Evolutionary conservation across 2,113 vertebrate species (phyloP).

Genomic region (Theropithecus gelada): DNA sequence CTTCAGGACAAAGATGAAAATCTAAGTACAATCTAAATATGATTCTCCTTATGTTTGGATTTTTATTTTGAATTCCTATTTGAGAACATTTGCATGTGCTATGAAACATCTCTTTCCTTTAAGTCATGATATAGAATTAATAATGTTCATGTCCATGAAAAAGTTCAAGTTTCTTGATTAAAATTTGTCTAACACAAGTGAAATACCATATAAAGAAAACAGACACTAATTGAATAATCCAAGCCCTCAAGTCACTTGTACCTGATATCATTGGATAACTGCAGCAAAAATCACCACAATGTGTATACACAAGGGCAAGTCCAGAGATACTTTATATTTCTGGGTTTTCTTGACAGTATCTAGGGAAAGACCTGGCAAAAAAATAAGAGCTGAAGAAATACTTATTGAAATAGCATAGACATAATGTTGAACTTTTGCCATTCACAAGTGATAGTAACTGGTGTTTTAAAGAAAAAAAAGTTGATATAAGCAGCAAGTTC

Average conservation of each 20-base stretch:
- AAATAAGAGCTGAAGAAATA: neutral
- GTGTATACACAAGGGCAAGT: neutral
- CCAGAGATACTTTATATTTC: neutral
- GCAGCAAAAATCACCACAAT: neutral
- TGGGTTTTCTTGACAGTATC: neutral
- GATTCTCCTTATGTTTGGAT: neutral
- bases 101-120: neutral
- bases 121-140: neutral
- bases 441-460: neutral
- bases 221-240: neutral
- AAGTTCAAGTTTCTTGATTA: slow-evolving; percentile 14
- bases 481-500: neutral
- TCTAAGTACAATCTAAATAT: neutral
- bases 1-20: neutral
- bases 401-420: neutral
- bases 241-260: neutral
- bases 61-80: neutral
- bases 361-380: neutral
- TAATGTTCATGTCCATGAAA: neutral
- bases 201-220: neutral
- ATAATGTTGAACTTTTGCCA: neutral
- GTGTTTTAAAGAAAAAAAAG: neutral
- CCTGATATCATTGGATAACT: neutral
- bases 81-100: neutral
- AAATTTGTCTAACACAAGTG: neutral